Conservation (phyloP, 2,113 vertebrate genomes). For the Triplophysa tibetana region DNA sequence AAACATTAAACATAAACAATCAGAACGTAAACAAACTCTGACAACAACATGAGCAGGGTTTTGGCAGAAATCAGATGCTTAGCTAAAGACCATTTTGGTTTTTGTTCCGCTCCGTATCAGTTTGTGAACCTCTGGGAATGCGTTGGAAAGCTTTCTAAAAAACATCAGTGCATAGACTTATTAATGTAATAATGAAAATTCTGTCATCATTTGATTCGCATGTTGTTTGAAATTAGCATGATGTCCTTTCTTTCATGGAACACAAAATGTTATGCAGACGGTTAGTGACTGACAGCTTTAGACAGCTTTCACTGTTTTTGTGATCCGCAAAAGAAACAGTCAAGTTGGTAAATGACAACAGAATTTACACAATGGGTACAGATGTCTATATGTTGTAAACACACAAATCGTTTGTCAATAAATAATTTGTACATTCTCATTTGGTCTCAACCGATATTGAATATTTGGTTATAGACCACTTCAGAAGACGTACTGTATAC, state of each 20-base stretch:
- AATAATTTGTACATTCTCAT: background rate
- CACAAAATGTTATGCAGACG: too few relatives aligned
- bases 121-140: constrained; percentile 49
- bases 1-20: constrained; percentile 56
- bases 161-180: background rate
- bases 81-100: constrained; percentile 83
- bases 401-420: background rate
- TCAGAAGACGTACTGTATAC: too few relatives aligned
- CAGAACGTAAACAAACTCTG: constrained; percentile 58
- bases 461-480: background rate
- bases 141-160: background rate
- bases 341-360: too few relatives aligned
- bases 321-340: too few relatives aligned
- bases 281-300: too few relatives aligned
- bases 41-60: constrained; percentile 66
- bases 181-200: too few relatives aligned
- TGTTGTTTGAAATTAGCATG: too few relatives aligned
- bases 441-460: background rate
- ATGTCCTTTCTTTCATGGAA: too few relatives aligned
- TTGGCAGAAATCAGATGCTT: constrained; percentile 66
- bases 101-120: constrained; percentile 76
- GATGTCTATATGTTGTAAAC: background rate
- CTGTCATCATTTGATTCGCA: too few relatives aligned
- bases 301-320: background rate
- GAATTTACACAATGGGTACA: too few relatives aligned